Base-by-base conservation (phyloP, 2,888 invertebrate species). In the Drosophila stalkeri region DNA sequence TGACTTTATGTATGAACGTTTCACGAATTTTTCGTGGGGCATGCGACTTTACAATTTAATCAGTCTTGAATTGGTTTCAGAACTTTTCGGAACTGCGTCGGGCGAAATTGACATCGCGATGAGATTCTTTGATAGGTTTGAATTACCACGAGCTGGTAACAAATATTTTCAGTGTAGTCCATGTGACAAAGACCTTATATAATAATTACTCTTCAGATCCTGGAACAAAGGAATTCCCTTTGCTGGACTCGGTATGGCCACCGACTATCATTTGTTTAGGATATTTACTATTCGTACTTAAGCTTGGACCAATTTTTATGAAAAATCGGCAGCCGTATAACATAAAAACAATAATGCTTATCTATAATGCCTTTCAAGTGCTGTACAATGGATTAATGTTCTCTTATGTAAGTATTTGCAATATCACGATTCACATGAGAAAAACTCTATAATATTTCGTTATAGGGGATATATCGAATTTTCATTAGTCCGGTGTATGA, bases 351-450 rank as follows among this genome's bases (percentile, higher is more conserved):
- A 88, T 96, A 0, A 94, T 98, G 85, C 94, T 97, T 18, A 90
- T 94, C 1, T 99, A 98, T 92, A 99, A 99, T 91, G 94, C 96
- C 2, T 95, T 96, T 63, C 98, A 98, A 94, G 97, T 98, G 2
- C 23, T 96, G 2, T 96, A 97, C 93, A 98, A 98, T 88, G 91
- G 95, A 2, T 97, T 94, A 93, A 85, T 72, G 56, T 84, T 54
- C 73, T 62, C 18, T 9, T 6, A 0, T 44, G 92, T 92, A 73
- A 86, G 82, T 83, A 41, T 64, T 9, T 9, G 7, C 7, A 39
- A n/a, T 8, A 27, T 55, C 8, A 16, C 11, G 1, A n/a, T 6
- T 27, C 27, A 12, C 1, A 18, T 49, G 5, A 5, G 18, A 39
- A 18, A 1, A n/a, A 20, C 12, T 44, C 14, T 8, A 1, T 0